These are phyloP conservation scores for Pectinophora gossypiella DNA, from an alignment of 1,140 invertebrate genomes.

Conservation along the genomic window DNA sequence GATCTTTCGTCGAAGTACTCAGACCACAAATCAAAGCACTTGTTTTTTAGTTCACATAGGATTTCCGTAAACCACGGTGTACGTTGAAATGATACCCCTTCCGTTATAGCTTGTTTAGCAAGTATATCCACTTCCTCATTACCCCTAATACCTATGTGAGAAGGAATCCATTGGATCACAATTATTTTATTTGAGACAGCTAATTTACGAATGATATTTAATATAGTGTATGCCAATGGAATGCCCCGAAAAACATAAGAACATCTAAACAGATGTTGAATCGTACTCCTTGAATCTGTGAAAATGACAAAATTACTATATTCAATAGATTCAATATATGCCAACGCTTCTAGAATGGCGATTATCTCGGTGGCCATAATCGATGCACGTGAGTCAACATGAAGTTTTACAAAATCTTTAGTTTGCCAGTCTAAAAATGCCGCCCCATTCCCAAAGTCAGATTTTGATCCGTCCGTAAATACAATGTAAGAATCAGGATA, in stretches of 20 bases:
- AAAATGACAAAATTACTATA: conserved; percentile 2
- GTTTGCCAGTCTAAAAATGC: conserved; percentile 2
- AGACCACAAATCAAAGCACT: too few species aligned
- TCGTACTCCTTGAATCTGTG: conserved; percentile 1
- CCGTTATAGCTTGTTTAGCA: neutral
- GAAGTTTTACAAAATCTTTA: neutral
- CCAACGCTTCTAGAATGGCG: conserved; percentile 3
- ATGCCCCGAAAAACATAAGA: neutral
- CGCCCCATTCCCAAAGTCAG: neutral
- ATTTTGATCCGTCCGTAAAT: neutral
- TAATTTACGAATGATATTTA: neutral
- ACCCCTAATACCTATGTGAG: conserved; percentile 5
- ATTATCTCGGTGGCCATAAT: conserved; percentile 5
- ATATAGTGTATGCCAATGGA: conserved; percentile 5
- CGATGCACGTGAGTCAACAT: neutral
- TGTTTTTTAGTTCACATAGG: too few species aligned
- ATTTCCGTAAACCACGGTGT: too few species aligned
- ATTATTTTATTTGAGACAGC: neutral
- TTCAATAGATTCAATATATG: neutral
- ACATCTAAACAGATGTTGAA: conserved; percentile 6
- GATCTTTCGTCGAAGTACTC: too few species aligned
- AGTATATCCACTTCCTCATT: conserved; percentile 6
- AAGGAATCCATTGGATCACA: conserved; percentile 7
- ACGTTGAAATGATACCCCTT: too few species aligned
- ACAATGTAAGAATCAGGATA: neutral